Evolutionary conservation across 1,140 invertebrate species (phyloP), one percentile per base, ranked within the genome.

Genomic region (Drosophila pruinosa): DNA sequence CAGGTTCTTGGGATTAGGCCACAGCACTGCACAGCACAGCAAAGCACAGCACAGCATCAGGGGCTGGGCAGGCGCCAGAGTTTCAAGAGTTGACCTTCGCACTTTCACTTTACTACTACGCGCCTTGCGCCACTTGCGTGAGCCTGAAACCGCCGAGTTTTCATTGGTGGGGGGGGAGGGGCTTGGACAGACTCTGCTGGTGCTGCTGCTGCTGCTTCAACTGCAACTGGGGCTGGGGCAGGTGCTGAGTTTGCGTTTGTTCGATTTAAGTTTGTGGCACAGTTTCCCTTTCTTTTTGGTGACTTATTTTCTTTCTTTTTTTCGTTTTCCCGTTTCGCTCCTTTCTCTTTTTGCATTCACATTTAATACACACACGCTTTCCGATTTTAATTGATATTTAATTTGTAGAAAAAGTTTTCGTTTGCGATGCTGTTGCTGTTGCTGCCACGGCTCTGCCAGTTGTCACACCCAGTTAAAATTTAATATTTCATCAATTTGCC

Each of bases 101-200:
- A 86, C 82, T 86, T 86, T 86, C 82, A 86, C 82, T 86, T 86
- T 86, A 88, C 77, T 88, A 89, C 78, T 67, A 67, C 64, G 64
- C 76, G 80, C 72, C 76, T 86, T 75, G 65, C 50, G 48, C 52
- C 62, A 61, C 65, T 63, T 70, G 65, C 71, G 65, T 57, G 43
- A 52, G 71, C 74, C 74, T 88, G 82, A 88, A 89, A 88, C 82
- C 83, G 74, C 77, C 70, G 78, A 81, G 64, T 86, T 85, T 61
- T 75, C 72, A 58, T 74, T 77, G 52, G 67, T 47, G 43, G 64
- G 73, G 63, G 63, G 39, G 26, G 36, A 41, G 54, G 50, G 28
- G 17, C 39, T 48, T 43, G 41, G 43, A 48, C 53, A 63, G 39
- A 34, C 54, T 76, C 2, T 17, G 15, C 10, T 53, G 50, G 3